Percentiles rank a stretch among this genome's conserved stretches.
These are phyloP conservation scores for Orussus abietinus DNA, from an alignment of 1,140 invertebrate genomes.

Conservation along the genomic window DNA sequence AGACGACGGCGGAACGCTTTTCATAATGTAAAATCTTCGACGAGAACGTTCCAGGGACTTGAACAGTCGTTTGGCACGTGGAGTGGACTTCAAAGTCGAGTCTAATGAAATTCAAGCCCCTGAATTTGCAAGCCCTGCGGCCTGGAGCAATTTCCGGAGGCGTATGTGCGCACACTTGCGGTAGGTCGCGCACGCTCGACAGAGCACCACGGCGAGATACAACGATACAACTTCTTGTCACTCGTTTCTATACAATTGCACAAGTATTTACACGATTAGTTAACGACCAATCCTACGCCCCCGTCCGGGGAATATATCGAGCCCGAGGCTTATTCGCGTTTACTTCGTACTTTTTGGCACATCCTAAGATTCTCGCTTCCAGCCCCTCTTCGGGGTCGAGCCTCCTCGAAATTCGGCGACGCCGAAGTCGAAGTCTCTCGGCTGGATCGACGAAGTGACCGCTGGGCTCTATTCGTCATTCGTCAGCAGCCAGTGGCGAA, in stretches of 20 bases:
- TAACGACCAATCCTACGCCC: slow-evolving; percentile 39
- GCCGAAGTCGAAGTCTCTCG: slow-evolving; percentile 7
- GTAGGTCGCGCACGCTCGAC: too few species aligned
- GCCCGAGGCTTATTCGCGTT: slow-evolving; percentile 21
- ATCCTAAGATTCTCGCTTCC: slow-evolving; percentile 4
- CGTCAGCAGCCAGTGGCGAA: not conserved
- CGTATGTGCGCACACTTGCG: too few species aligned
- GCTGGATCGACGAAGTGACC: slow-evolving; percentile 11
- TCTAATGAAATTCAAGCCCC: too few species aligned
- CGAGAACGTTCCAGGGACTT: too few species aligned
- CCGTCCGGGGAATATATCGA: slow-evolving; percentile 43
- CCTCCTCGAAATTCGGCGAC: slow-evolving; percentile 1
- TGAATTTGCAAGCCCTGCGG: too few species aligned
- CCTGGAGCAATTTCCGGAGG: too few species aligned
- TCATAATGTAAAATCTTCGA: too few species aligned
- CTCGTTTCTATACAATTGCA: slow-evolving; percentile 51
- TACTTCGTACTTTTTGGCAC: slow-evolving; percentile 5
- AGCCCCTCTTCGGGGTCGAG: not conserved
- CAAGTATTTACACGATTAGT: slow-evolving; percentile 53
- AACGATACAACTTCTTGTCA: too few species aligned
- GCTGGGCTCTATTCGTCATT: not conserved
- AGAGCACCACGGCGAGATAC: too few species aligned
- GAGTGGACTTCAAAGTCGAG: too few species aligned
- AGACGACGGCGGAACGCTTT: too few species aligned
- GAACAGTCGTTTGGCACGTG: too few species aligned